phyloP scores from a whole-genome alignment of 2,113 vertebrate genomes.

The Pipra filicauda region DNA sequence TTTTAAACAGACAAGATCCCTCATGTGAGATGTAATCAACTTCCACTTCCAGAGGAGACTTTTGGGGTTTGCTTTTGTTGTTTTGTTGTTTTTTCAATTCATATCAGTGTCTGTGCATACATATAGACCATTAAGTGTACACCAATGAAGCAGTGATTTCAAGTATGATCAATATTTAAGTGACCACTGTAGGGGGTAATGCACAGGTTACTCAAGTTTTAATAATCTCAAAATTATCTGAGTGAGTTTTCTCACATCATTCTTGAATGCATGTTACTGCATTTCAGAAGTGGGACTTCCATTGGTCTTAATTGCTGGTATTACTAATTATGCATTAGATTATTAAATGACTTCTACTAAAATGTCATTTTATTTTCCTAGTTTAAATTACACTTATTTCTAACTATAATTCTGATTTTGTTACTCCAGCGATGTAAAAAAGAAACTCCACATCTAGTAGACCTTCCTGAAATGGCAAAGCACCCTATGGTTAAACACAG shows the following conservation, averaged over 20 bases:
- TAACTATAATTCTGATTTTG: background rate
- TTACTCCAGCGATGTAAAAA: background rate
- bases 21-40: background rate
- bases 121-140: background rate
- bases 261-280: background rate
- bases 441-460: background rate
- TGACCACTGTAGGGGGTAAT: background rate
- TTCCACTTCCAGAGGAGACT: background rate
- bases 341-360: background rate
- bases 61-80: background rate
- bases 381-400: background rate
- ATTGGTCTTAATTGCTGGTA: background rate
- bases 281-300: background rate
- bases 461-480: background rate
- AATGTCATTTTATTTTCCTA: background rate
- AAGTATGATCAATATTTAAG: background rate
- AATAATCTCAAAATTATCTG: background rate
- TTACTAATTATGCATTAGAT: background rate
- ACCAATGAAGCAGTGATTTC: background rate
- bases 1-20: background rate
- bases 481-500: slow-evolving; percentile 19
- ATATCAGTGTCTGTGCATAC: background rate
- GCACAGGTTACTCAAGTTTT: background rate
- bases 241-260: background rate
- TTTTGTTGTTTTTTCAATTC: background rate